Evolutionary conservation across 2,113 vertebrate species (phyloP), one percentile per base, ranked within the genome.

Genomic region (Montifringilla adamsi): DNA sequence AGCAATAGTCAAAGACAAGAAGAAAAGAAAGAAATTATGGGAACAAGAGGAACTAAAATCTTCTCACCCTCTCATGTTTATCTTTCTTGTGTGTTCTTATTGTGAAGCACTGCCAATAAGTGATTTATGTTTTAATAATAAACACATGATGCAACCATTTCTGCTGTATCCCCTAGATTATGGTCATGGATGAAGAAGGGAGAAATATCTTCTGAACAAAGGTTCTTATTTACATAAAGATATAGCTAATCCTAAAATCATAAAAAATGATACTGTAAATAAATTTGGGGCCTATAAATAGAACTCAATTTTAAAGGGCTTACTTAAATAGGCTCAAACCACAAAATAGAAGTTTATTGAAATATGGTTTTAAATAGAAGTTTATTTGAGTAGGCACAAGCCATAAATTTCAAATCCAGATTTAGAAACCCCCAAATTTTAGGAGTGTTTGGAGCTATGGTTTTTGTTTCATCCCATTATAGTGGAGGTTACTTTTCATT

Each of bases 341-440:
- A 95, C 96, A 96, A 95, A 96, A 93, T 47, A 95, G 68, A 86
- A 88, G 93, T 94, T 94, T 91, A 90, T 95, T 97, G 87, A 92
- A 93, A 74, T 56, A 88, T n/a, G 28, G 39, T 52, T 96, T 96
- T 96, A 96, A 95, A 90, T 84, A 93, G 82, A 93, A 93, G 90
- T 88, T 88, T 96, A 77, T 96, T 96, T 96, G 76, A 89, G 73
- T 72, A 94, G 26, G 62, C 93, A 78, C 41, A 96, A 92, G 44
- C 88, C 88, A 94, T 87, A 94, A 1, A 84, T 84, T 95, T 96
- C 41, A 93, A 93, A 78, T 60, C 76, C 80, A 93, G 49, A 90
- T 96, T 96, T 96, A 96, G 95, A 93, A 96, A 86, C 26, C 76
- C 69, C 73, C 56, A 90, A 64, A 94, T 90, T 95, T 94, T 92